Conservation (phyloP, 2,888 invertebrate species). For the Nephrotoma appendiculata region DNA sequence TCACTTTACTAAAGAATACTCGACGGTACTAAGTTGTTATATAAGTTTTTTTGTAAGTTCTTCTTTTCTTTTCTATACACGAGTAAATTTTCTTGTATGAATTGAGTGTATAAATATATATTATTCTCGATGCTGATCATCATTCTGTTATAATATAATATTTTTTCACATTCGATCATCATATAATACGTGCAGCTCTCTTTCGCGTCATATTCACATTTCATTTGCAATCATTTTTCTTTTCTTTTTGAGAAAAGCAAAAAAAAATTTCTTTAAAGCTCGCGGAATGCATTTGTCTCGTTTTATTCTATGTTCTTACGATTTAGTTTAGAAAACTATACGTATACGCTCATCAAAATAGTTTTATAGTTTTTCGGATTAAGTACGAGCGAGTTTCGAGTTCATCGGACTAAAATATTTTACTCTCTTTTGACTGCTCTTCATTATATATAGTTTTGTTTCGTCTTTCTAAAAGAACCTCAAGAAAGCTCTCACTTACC, state of each 20-base stretch:
- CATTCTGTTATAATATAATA: slow-evolving; percentile 11
- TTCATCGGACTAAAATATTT: not conserved
- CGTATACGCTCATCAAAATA: not conserved
- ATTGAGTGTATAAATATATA: not conserved
- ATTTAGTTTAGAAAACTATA: not conserved
- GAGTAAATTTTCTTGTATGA: not conserved
- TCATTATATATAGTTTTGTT: not conserved
- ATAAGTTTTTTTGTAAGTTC: slow-evolving; percentile 30
- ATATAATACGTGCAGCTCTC: slow-evolving; percentile 8
- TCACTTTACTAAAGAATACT: slow-evolving; percentile 32
- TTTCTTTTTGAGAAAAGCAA: not conserved
- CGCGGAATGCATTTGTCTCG: slow-evolving; percentile 6
- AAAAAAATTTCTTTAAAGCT: not conserved
- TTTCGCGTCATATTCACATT: slow-evolving; percentile 1
- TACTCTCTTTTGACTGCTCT: not conserved
- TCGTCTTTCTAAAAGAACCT: not conserved
- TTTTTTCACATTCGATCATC: slow-evolving; percentile 13
- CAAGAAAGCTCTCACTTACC: not conserved
- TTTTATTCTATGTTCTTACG: not conserved
- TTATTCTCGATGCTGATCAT: slow-evolving; percentile 13
- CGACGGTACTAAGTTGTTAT: slow-evolving; percentile 32
- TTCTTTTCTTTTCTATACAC: slow-evolving; percentile 12
- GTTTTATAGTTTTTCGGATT: slow-evolving; percentile 1
- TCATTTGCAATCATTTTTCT: slow-evolving; percentile 2
- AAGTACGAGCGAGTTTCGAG: not conserved